Base-by-base conservation (phyloP, 1,140 invertebrate species). In the Calliphora vicina region DNA sequence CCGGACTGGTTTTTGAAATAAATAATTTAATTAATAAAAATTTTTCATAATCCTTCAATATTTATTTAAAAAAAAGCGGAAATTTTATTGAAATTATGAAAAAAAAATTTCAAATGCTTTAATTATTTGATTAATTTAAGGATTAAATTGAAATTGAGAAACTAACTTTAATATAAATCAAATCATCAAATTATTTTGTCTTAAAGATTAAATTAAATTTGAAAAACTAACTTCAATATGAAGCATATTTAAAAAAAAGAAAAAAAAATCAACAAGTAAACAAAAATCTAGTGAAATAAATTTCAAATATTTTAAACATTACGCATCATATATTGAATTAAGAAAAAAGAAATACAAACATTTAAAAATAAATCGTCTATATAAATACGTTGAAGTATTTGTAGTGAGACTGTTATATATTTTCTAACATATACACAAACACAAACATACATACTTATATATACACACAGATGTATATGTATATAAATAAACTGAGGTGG, bases 401-500 rank as follows among this genome's bases (percentile, higher is more conserved):
- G 45, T 13, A 17, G 17, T 45, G 43, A 6, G 43, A 45, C 10
- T 6, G 43, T 6, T 6, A 45, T 45, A 17, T 50, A 50, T 50
- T 12, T 50, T 15, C 17, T 50, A 50, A 50, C 12, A 50, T 12
- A 50, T 50, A 67, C n/a, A 20, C 61, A 61, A n/a, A n/a, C n/a
- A n/a, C n/a, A n/a, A n/a, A n/a, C 61, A 4, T 67, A 57, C 13
- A 57, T 15, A 35, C n/a, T 15, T 57, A 57, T 15, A 57, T 35
- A 57, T 15, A 57, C 4, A 67, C 6, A 67, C 4, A 67, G 20
- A 67, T 57, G 5, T 57, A n/a, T 57, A n/a, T 15, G n/a, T 57
- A 57, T 57, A 57, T n/a, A 57, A 57, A 57, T 57, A 57, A 57
- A 57, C n/a, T n/a, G 50, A 57, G 50, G 61, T 67, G 61, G 61